Percentiles rank a stretch among this genome's conserved stretches.
These are phyloP conservation scores for Apodemia hepburni DNA, from an alignment of 2,888 invertebrate species.

Conservation along the genomic window DNA sequence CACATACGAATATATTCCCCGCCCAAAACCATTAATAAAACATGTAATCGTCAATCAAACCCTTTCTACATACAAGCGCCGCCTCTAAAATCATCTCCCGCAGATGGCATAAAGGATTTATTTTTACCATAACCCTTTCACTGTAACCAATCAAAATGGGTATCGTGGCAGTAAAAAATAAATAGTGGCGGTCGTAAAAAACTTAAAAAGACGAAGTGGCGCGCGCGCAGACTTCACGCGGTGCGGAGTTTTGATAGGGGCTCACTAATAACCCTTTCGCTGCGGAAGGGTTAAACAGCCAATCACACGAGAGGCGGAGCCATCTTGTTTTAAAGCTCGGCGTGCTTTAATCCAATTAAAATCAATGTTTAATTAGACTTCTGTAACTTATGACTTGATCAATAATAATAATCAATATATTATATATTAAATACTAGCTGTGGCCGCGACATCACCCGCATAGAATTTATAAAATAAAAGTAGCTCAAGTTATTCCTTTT, in stretches of 20 bases:
- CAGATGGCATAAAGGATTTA: constrained; percentile 51
- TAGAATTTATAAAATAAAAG: no score
- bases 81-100: constrained; percentile 40
- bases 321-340: constrained; percentile 21
- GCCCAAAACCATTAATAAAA: constrained; percentile 9
- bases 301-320: constrained; percentile 69
- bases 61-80: constrained; percentile 58
- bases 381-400: not conserved
- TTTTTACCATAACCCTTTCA: constrained; percentile 71
- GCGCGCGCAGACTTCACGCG: constrained; percentile 52
- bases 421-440: not conserved
- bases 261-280: constrained; percentile 75
- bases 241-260: constrained; percentile 48
- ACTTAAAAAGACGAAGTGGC: constrained; percentile 54
- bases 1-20: constrained; percentile 12
- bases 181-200: constrained; percentile 57
- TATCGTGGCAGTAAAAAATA: constrained; percentile 52
- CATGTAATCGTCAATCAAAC: not conserved
- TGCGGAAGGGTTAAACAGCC: constrained; percentile 65
- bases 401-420: not conserved
- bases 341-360: not conserved
- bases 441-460: no score
- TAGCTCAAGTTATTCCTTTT: no score
- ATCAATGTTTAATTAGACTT: not conserved
- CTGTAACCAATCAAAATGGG: constrained; percentile 64